Percentiles rank a stretch among this genome's conserved stretches.
Conservation (phyloP, 2,888 invertebrate species). For the Drosophila setosimentum region DNA sequence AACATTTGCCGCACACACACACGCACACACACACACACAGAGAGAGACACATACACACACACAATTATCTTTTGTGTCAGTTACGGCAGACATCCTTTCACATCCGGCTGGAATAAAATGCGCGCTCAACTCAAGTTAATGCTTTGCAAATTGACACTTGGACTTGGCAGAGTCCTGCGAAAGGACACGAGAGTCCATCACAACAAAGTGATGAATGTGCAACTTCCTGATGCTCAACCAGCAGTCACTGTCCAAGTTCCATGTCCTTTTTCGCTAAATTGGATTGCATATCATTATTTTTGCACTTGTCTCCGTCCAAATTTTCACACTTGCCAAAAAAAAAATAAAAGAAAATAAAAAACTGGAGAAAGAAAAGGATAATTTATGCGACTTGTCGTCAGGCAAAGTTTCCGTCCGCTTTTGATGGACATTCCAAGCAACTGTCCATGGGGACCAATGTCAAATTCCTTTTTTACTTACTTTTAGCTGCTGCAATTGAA, state of each 20-base stretch:
- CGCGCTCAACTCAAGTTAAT: slow-evolving; percentile 59
- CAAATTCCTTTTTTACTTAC: slow-evolving; percentile 32
- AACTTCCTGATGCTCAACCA: slow-evolving; percentile 62
- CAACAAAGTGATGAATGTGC: slow-evolving; percentile 78
- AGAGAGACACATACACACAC: not conserved
- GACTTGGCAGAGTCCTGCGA: slow-evolving; percentile 4
- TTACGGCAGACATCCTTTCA: slow-evolving; percentile 5
- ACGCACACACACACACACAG: not conserved
- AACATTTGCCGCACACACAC: slow-evolving; percentile 57
- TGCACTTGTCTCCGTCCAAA: slow-evolving; percentile 75
- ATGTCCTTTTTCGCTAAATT: slow-evolving; percentile 61
- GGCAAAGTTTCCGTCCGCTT: slow-evolving; percentile 45
- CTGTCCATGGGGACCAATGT: slow-evolving; percentile 54
- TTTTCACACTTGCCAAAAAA: slow-evolving; percentile 67
- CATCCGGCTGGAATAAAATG: slow-evolving; percentile 25
- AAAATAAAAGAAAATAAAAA: slow-evolving; percentile 4
- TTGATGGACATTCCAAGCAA: slow-evolving; percentile 76
- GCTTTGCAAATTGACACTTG: slow-evolving; percentile 79
- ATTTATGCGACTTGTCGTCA: slow-evolving; percentile 71
- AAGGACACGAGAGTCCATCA: slow-evolving; percentile 60
- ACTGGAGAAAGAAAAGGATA: slow-evolving; percentile 63
- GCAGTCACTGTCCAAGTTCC: slow-evolving; percentile 37
- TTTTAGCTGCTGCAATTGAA: slow-evolving; percentile 39
- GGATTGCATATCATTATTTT: slow-evolving; percentile 81
- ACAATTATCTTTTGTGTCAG: slow-evolving; percentile 28